Conservation (phyloP, 2,888 invertebrate genomes). For the Alitta virens region DNA sequence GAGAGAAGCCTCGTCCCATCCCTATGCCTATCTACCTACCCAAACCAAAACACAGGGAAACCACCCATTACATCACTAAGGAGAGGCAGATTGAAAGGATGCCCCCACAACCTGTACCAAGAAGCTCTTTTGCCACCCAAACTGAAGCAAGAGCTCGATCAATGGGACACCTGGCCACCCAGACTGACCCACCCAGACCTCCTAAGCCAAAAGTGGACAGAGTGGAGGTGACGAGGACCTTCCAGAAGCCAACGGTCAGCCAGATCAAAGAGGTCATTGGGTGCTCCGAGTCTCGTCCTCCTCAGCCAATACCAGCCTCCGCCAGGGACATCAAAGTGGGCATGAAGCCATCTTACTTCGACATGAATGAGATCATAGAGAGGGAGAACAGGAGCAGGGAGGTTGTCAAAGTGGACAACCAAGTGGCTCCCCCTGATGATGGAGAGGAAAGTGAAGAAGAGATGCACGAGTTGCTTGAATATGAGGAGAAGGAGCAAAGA, state of each 20-base stretch:
- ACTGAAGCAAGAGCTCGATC: constrained; percentile 12
- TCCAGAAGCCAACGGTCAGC: neutral
- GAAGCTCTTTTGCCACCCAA: constrained; percentile 10
- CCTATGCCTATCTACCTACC: neutral
- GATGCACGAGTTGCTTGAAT: constrained; percentile 19
- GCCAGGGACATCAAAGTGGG: neutral
- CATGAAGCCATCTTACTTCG: neutral
- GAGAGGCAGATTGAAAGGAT: constrained; percentile 20
- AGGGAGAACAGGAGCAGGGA: neutral
- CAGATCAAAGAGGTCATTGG: neutral
- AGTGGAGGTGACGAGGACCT: neutral
- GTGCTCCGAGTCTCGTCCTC: neutral
- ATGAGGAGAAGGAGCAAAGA: constrained; percentile 27
- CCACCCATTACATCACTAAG: constrained; percentile 22
- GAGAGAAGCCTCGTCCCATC: neutral
- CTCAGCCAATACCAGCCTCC: neutral
- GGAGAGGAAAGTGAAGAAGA: constrained; percentile 18
- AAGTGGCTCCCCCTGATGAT: constrained; percentile 3
- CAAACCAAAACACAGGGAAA: constrained; percentile 13
- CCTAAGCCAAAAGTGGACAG: neutral
- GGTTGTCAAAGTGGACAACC: neutral
- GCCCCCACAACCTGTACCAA: constrained; percentile 8
- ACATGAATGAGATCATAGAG: neutral
- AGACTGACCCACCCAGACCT: neutral
- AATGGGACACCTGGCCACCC: neutral